Evolutionary conservation across 2,113 vertebrate genomes (phyloP), one percentile per base, ranked within the genome.

Genomic region (Propithecus coquereli): DNA sequence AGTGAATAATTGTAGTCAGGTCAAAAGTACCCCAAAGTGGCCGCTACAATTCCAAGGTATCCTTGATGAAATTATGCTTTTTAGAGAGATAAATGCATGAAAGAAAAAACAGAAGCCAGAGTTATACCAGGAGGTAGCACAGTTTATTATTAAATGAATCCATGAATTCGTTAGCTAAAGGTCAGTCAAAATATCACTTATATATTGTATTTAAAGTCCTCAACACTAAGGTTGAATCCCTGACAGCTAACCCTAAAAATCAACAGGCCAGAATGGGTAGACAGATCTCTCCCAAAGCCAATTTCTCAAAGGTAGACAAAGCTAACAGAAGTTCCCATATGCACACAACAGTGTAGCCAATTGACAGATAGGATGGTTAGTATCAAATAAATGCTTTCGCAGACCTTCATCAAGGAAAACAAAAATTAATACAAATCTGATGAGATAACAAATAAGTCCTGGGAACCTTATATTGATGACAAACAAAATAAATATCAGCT

Each of bases 41-140:
- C 65, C 47, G 81, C 32, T 87, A 32, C 10, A 86, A 61, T 91
- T 91, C 20, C 57, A 76, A 43, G 65, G 61, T 83, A 5, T 91
- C 8, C 65, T 90, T 84, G 17, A 84, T 94, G 57, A 65, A 95
- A 73, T 70, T 52, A 37, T 76, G 32, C 32, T 27, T 96, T 86
- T 89, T 86, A 63, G 43, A 76, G 88, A 91, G 20, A 84, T 66
- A 93, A 91, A 91, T 93, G 34, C n/a, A 68, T 61, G 11, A 93
- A 96, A 90, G 27, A 87, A 43, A 90, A 87, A 91, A 87, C 71
- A 92, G 59, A 89, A 96, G 30, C 40, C 37, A 94, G 30, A 94
- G 50, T 76, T 76, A 81, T 59, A 3, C 37, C 50, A 63, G 37
- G 18, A 76, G 0, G 14, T 89, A 59, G 32, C 40, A 88, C 92